A percentile compares a stretch with the other conserved stretches of the same genome.
Conservation (phyloP, 1,140 invertebrate species). For the Yoshiicerus persimilis region DNA sequence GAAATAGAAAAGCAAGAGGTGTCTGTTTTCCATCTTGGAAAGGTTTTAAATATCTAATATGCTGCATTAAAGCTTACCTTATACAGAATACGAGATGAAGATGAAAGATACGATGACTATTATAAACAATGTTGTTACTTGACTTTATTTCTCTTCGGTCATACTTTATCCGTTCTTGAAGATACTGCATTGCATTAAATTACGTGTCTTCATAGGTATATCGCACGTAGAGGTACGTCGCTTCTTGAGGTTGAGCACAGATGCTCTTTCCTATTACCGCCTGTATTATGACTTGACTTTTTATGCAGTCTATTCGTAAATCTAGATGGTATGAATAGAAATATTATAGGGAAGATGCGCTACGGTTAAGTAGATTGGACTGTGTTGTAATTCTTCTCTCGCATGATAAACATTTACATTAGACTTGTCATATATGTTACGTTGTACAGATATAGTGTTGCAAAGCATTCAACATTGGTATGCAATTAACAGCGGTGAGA, state of each 20-base stretch:
- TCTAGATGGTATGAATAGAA: no score
- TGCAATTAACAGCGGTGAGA: constrained; percentile 42
- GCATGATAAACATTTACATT: constrained; percentile 42
- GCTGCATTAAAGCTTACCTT: background rate
- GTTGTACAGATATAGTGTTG: background rate
- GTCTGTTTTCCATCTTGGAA: constrained; percentile 44
- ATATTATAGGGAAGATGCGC: background rate
- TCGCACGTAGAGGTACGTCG: no score
- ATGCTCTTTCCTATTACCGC: background rate
- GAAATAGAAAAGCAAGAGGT: constrained; percentile 25
- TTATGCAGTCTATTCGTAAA: no score
- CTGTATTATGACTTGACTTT: background rate
- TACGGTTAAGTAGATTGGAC: background rate
- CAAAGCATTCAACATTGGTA: constrained; percentile 29
- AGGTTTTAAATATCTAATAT: constrained; percentile 34
- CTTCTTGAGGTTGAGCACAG: background rate
- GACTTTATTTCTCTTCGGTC: background rate
- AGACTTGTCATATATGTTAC: constrained; percentile 31
- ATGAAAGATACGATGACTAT: constrained; percentile 18
- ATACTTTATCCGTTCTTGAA: background rate
- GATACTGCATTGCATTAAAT: background rate
- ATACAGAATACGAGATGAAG: background rate
- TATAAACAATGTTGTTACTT: constrained; percentile 24
- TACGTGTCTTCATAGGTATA: background rate
- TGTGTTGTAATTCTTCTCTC: constrained; percentile 22